Base-by-base conservation (phyloP, 2,888 invertebrate genomes). In the Caenorhabditis sp. region DNA sequence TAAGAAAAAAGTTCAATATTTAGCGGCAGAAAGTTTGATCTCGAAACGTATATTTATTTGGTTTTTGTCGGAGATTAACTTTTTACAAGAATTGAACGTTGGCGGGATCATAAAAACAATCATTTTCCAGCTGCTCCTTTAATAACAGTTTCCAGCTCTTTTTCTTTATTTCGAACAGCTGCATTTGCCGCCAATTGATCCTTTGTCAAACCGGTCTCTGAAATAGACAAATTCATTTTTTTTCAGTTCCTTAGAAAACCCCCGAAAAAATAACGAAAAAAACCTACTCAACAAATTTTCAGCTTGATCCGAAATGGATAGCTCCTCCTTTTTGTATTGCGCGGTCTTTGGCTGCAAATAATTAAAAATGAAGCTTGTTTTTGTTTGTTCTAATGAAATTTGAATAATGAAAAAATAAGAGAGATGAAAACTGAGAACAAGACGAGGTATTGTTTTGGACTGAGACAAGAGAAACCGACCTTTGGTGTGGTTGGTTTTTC, bases 231-330 rank as follows among this genome's bases (percentile, higher is more conserved):
- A 36, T 36, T 4, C 5, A 23, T 8, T 4, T 23, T 53, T 53
- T 53, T 25, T 23, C 3, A 53, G 17, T 8, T n/a, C 5, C 14
- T 23, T 7, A 8, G 43, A 43, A 43, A 17, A 43, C 14, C 43
- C 43, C 43, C 17, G 12, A 10, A 43, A 43, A 43, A 21, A 17
- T n/a, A n/a, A n/a, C n/a, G n/a, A n/a, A n/a, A n/a, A n/a, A n/a
- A 4, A 21, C 36, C 4, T 58, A 58, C 57, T 72, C n/a, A 72
- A 50, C 7, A 72, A 38, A 14, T 43, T 67, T 57, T 72, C 72
- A 5, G 72, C 72, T 61, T 72, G 72, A 67, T 72, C 72, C 1
- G 72, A 72, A 21, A 72, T 72, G 10, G 72, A 72, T 12, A 61
- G 52, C 21, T 72, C 72, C 43, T 43, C 25, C 62, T 43, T 43